These are phyloP conservation scores for Microplitis mediator DNA, from an alignment of 1,140 invertebrate species.

Conservation along the genomic window DNA sequence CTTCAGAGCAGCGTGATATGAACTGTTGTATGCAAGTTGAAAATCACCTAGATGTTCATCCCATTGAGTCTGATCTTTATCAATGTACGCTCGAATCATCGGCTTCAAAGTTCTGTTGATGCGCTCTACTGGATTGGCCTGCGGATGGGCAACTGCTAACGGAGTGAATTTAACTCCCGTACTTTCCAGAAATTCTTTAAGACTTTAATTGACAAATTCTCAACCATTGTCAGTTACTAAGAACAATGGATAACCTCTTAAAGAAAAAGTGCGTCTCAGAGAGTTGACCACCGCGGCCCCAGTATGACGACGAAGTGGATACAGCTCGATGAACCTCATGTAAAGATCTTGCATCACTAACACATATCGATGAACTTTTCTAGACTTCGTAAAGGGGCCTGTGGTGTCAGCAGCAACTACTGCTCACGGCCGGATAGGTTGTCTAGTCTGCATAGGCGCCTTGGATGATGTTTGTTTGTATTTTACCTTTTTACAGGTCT, in stretches of 20 bases:
- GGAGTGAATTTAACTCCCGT: background rate
- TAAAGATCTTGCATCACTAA: too few relatives aligned
- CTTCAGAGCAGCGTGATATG: too few relatives aligned
- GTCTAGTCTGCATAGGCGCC: background rate
- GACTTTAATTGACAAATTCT: constrained; percentile 15
- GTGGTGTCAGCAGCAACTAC: background rate
- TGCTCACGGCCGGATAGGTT: background rate
- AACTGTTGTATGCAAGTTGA: too few relatives aligned
- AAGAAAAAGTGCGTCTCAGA: constrained; percentile 20
- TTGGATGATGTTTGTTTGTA: background rate
- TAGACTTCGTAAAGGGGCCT: background rate
- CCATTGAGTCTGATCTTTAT: too few relatives aligned
- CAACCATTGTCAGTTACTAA: constrained; percentile 20
- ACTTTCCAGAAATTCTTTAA: background rate
- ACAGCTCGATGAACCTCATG: too few relatives aligned
- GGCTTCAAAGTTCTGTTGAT: constrained; percentile 20
- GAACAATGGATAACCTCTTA: constrained; percentile 4
- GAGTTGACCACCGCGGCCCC: background rate
- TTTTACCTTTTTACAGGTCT: background rate
- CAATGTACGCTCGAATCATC: background rate
- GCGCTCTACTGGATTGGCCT: constrained; percentile 22
- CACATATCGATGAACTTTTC: too few relatives aligned
- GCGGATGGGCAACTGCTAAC: background rate
- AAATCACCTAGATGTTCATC: too few relatives aligned
- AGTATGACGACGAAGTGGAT: background rate